Conservation (phyloP, 2,888 invertebrate genomes). For the Acrobasis suavella region DNA sequence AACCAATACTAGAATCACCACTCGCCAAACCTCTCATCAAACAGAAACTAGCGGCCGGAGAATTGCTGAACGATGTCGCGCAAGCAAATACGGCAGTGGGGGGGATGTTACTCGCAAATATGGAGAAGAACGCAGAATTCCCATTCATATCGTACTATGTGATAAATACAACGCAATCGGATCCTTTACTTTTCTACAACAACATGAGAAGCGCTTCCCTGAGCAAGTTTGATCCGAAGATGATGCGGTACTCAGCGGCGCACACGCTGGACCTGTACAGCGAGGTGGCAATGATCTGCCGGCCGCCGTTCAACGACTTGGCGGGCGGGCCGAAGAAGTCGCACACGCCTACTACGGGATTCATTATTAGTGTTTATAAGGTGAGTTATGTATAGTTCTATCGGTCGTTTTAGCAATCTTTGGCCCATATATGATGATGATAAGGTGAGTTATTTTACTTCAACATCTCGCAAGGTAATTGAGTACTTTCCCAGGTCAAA, state of each 20-base stretch:
- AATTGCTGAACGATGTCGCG: conserved; percentile 88
- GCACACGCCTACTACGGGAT: conserved; percentile 91
- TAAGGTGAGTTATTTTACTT: conserved; percentile 76
- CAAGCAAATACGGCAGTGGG: conserved; percentile 88
- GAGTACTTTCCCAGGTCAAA: too few relatives aligned
- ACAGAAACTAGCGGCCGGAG: conserved; percentile 89
- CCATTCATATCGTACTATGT: conserved; percentile 96
- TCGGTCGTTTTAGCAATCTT: not conserved
- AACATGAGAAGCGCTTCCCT: conserved; percentile 92
- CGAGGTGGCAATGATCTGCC: conserved; percentile 94
- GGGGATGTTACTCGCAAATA: conserved; percentile 93
- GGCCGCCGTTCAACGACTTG: conserved; percentile 92
- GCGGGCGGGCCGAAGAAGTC: conserved; percentile 89
- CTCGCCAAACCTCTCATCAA: conserved; percentile 89
- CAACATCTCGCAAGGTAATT: too few relatives aligned
- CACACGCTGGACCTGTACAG: conserved; percentile 94
- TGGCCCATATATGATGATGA: conserved; percentile 57
- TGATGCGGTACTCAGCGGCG: conserved; percentile 90
- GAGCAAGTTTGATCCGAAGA: conserved; percentile 92
- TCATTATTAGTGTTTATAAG: conserved; percentile 96
- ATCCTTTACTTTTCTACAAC: conserved; percentile 92
- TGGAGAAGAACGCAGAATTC: conserved; percentile 95
- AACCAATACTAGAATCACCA: conserved; percentile 93
- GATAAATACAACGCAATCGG: conserved; percentile 93
- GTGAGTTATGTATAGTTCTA: conserved; percentile 47